These are phyloP conservation scores for Tursiops truncatus DNA, from an alignment of 2,113 vertebrate genomes.

Conservation along the genomic window DNA sequence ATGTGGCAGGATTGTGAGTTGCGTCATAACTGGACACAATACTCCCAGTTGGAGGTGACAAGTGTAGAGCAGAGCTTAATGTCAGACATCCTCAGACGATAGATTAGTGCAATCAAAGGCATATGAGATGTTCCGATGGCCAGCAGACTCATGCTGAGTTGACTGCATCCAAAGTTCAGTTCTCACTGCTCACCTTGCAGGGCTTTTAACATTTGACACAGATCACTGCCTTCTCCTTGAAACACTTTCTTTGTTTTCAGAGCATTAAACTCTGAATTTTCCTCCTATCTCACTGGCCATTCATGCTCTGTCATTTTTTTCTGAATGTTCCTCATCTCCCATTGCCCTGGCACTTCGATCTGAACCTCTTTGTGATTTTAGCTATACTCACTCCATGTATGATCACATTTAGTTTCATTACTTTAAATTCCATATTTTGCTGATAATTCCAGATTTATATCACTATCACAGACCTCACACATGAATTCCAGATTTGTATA, in stretches of 20 bases:
- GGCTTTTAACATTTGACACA: background rate
- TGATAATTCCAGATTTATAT: background rate
- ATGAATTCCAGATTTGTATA: background rate
- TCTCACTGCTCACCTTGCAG: background rate
- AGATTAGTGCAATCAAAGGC: background rate
- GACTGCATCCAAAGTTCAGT: background rate
- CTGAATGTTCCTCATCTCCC: background rate
- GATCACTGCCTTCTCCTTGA: conserved; percentile 22
- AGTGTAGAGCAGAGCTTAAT: background rate
- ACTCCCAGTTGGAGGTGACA: background rate
- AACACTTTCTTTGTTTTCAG: background rate
- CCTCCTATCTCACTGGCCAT: background rate
- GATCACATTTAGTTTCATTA: background rate
- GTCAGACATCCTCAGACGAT: background rate
- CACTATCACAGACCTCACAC: background rate
- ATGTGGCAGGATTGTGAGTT: background rate
- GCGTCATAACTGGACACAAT: background rate
- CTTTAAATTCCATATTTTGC: background rate
- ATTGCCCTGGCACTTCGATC: background rate
- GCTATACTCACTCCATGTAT: background rate
- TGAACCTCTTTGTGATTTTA: background rate
- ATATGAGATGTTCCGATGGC: background rate
- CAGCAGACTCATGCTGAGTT: background rate
- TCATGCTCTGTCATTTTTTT: background rate
- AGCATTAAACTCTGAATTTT: background rate